These are phyloP conservation scores for Phyllotreta striolata DNA, from an alignment of 2,888 invertebrate species.

Conservation along the genomic window DNA sequence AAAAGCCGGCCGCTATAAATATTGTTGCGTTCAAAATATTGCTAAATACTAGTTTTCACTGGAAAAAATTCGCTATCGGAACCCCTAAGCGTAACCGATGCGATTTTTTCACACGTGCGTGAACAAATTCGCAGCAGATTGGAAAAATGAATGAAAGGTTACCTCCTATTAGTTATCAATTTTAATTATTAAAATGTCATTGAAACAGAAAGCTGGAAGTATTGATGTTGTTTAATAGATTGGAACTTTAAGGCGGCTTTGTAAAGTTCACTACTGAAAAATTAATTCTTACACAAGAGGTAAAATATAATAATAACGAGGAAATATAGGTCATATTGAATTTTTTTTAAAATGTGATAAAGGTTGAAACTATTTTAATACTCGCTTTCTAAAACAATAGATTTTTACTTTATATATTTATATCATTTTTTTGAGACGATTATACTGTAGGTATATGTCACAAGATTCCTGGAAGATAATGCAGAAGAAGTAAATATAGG, in stretches of 20 bases:
- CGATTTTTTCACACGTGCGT: slow-evolving; percentile 7
- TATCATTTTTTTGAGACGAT: not conserved
- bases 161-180: not conserved
- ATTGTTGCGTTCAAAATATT: too few relatives aligned
- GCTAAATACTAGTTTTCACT: too few relatives aligned
- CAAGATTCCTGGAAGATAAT: too few relatives aligned
- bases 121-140: not conserved
- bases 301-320: not conserved
- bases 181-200: slow-evolving; percentile 21
- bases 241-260: slow-evolving; percentile 12
- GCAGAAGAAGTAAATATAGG: too few relatives aligned
- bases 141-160: slow-evolving; percentile 24
- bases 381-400: not conserved
- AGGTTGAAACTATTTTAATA: too few relatives aligned
- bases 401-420: not conserved
- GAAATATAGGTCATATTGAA: not conserved
- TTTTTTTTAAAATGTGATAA: too few relatives aligned
- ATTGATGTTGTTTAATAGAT: slow-evolving; percentile 24
- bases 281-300: slow-evolving; percentile 7
- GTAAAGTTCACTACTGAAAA: slow-evolving; percentile 25
- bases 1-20: too few relatives aligned
- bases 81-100: slow-evolving; percentile 12
- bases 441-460: too few relatives aligned
- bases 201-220: slow-evolving; percentile 24
- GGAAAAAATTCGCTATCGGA: slow-evolving; percentile 10